Conservation (phyloP, 2,888 invertebrate genomes). For the Uropetala carovei region DNA sequence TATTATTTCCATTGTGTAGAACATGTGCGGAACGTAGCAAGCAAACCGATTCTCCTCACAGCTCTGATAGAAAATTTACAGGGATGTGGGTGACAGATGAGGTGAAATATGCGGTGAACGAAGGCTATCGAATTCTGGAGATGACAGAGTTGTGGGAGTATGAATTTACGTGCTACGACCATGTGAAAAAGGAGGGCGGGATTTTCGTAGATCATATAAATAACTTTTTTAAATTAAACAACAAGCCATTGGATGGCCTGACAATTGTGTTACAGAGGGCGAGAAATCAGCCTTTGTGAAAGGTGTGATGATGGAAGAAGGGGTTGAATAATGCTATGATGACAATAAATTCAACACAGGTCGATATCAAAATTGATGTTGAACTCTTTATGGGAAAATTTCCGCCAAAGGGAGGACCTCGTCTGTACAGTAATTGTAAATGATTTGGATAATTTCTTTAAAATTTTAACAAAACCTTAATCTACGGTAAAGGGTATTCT, state of each 20-base stretch:
- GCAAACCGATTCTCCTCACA: too few relatives aligned
- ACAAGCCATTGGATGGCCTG: constrained; percentile 70
- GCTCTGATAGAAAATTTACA: constrained; percentile 68
- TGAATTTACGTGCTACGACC: constrained; percentile 69
- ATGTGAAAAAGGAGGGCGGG: constrained; percentile 68
- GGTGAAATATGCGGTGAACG: constrained; percentile 71
- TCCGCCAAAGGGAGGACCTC: constrained; percentile 46
- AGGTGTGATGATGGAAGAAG: constrained; percentile 66
- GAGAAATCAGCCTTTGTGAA: constrained; percentile 68
- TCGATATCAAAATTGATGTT: constrained; percentile 68
- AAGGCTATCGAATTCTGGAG: constrained; percentile 71
- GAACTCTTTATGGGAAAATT: constrained; percentile 70
- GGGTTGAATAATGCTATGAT: constrained; percentile 67
- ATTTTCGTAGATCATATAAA: constrained; percentile 72
- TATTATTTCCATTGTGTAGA: too few relatives aligned
- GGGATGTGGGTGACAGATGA: constrained; percentile 73
- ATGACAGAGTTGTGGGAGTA: constrained; percentile 72
- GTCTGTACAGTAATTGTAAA: too few relatives aligned
- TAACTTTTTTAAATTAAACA: constrained; percentile 71
- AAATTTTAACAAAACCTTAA: too few relatives aligned
- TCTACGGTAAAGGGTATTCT: too few relatives aligned
- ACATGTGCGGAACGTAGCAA: too few relatives aligned
- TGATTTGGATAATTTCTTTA: too few relatives aligned
- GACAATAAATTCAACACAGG: constrained; percentile 67
- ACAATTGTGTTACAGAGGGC: too few relatives aligned